Conservation (phyloP, 2,797 vertebrate genomes). For the Xenentodon cancila region DNA sequence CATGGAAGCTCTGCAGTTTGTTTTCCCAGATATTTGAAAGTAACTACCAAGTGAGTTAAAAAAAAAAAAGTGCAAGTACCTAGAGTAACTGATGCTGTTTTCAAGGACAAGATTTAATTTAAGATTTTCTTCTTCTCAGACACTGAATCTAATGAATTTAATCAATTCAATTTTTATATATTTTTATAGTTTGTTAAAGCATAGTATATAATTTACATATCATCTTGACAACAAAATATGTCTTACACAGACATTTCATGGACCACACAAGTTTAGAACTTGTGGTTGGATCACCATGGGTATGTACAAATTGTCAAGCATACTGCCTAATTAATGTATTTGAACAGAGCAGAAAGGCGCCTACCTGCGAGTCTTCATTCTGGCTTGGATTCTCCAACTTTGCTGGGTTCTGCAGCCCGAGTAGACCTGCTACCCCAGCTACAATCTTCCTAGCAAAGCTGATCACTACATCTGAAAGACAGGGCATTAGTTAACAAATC, state of each 20-base stretch:
- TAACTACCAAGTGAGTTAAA: too few relatives aligned
- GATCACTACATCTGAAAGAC: slow-evolving; percentile 80
- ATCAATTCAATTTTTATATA: too few relatives aligned
- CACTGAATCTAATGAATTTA: too few relatives aligned
- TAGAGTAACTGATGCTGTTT: too few relatives aligned
- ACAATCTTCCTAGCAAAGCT: slow-evolving; percentile 83
- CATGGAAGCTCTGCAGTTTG: too few relatives aligned
- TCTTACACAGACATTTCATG: neutral
- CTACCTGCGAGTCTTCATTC: slow-evolving; percentile 66
- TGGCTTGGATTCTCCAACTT: slow-evolving; percentile 42
- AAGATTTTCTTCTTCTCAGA: too few relatives aligned
- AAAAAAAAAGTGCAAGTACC: too few relatives aligned
- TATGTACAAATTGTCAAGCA: neutral
- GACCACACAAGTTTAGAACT: neutral
- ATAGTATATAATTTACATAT: too few relatives aligned
- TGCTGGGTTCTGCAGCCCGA: slow-evolving; percentile 65
- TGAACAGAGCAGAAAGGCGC: neutral
- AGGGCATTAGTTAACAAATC: slow-evolving; percentile 4
- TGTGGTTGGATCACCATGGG: neutral
- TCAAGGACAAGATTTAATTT: too few relatives aligned
- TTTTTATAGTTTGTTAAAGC: too few relatives aligned
- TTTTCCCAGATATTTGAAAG: too few relatives aligned
- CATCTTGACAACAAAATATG: too few relatives aligned
- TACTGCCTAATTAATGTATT: neutral
- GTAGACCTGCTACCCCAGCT: slow-evolving; percentile 74